A percentile compares a stretch with the other conserved stretches of the same genome.
Evolutionary conservation across 2,797 vertebrate genomes (phyloP).

Genomic region (Gouania willdenowi): DNA sequence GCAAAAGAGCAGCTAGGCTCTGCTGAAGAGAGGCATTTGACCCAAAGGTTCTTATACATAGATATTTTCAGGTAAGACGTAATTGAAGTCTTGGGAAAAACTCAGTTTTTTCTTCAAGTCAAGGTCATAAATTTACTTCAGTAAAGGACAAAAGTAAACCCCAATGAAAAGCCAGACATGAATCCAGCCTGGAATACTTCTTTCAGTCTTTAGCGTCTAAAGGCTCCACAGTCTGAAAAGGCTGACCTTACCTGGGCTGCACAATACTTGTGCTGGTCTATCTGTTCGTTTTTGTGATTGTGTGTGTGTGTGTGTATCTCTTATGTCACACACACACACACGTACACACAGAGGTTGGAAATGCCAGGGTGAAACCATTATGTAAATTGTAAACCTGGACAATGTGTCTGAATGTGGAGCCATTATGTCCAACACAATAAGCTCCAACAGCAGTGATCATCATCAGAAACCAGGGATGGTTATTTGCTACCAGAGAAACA

Average conservation of each 20-base stretch:
- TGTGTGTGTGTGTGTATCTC: conserved; percentile 5
- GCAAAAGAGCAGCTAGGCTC: no score
- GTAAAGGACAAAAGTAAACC: neutral
- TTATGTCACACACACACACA: conserved; percentile 25
- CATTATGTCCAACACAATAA: conserved; percentile 43
- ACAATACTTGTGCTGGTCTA: neutral
- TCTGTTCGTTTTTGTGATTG: conserved; percentile 1
- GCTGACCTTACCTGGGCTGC: conserved; percentile 8
- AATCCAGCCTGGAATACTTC: conserved; percentile 1
- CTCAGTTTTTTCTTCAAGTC: neutral
- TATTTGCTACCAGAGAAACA: conserved; percentile 14
- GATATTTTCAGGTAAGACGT: no score
- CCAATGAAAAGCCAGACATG: conserved; percentile 2
- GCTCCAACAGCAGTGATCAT: conserved; percentile 9
- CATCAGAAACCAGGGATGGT: conserved; percentile 21
- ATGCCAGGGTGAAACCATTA: conserved; percentile 48
- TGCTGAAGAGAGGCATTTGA: no score
- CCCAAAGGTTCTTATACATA: no score
- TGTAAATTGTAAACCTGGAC: conserved; percentile 43
- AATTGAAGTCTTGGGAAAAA: neutral
- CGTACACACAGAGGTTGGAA: conserved; percentile 39
- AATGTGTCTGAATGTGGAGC: conserved; percentile 23
- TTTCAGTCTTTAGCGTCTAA: neutral
- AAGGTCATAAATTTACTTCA: neutral
- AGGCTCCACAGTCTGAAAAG: neutral